Evolutionary conservation across 2,797 vertebrate genomes (phyloP).

Genomic region (Eurystomus glaucurus): DNA sequence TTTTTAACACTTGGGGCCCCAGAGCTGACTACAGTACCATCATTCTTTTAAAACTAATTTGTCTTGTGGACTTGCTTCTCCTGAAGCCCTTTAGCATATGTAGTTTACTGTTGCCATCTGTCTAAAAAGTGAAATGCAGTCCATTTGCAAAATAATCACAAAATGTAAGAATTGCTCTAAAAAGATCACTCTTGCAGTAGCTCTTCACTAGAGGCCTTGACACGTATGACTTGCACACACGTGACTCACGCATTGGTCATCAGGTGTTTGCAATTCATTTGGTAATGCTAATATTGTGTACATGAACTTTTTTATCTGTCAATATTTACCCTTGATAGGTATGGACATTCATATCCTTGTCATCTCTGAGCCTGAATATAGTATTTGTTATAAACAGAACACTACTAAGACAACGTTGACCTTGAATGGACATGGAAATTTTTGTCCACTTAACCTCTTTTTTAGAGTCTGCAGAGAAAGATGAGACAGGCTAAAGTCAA

Average conservation of each 20-base stretch:
- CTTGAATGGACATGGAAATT: background rate
- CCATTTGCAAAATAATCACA: background rate
- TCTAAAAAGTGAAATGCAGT: background rate
- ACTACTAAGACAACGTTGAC: background rate
- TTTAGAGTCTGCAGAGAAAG: background rate
- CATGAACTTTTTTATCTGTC: background rate
- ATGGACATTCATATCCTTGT: background rate
- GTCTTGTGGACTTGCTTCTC: background rate
- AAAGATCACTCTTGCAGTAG: background rate
- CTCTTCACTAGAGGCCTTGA: background rate
- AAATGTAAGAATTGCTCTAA: background rate
- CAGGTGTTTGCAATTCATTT: background rate
- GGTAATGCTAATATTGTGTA: background rate
- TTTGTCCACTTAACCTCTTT: background rate
- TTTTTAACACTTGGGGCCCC: too few species aligned
- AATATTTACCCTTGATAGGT: background rate
- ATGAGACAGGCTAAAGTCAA: background rate
- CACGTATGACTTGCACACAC: accelerated
- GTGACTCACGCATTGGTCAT: background rate
- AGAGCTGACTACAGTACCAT: too few species aligned
- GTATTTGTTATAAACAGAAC: background rate
- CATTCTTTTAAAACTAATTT: background rate
- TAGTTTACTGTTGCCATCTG: background rate
- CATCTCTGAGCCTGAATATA: background rate
- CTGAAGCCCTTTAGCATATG: background rate